Percentiles rank a stretch among this genome's conserved stretches.
These are phyloP conservation scores for Oligia latruncula DNA, from an alignment of 2,888 invertebrate genomes.

Conservation along the genomic window DNA sequence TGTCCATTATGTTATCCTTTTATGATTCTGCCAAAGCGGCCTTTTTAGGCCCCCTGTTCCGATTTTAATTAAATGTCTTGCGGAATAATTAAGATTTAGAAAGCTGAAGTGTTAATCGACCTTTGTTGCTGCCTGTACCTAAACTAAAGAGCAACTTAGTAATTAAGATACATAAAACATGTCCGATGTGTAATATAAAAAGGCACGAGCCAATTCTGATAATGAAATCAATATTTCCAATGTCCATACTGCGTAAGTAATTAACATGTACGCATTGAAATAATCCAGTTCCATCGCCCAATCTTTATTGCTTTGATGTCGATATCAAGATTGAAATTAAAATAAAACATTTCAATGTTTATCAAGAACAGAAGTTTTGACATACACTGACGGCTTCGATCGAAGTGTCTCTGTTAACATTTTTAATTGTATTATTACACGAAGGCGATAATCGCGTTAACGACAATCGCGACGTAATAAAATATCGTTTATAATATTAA, in stretches of 20 bases:
- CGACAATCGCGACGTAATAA: conserved; percentile 45
- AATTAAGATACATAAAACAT: conserved; percentile 26
- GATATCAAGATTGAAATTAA: conserved; percentile 60
- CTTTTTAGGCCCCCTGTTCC: too few relatives aligned
- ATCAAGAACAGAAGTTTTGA: conserved; percentile 43
- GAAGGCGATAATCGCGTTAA: conserved; percentile 49
- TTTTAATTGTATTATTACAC: conserved; percentile 58
- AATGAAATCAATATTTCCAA: conserved; percentile 56
- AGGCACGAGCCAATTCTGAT: conserved; percentile 56
- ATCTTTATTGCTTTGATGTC: conserved; percentile 62
- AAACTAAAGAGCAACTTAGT: conserved; percentile 13
- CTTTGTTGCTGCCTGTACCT: too few relatives aligned
- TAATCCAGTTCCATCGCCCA: conserved; percentile 68
- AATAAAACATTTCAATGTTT: conserved; percentile 36
- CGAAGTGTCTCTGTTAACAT: conserved; percentile 63
- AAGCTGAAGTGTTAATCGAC: too few relatives aligned
- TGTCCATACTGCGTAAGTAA: conserved; percentile 52
- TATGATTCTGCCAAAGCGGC: too few relatives aligned
- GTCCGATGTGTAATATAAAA: conserved; percentile 24
- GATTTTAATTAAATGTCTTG: too few relatives aligned
- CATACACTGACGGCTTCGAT: conserved; percentile 40
- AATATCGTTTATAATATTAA: conserved; percentile 48
- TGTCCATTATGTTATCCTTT: too few relatives aligned
- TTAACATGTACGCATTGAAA: conserved; percentile 65
- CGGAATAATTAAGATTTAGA: too few relatives aligned